Conservation (phyloP, 2,113 vertebrate species). For the Hippocampus barbouri region DNA sequence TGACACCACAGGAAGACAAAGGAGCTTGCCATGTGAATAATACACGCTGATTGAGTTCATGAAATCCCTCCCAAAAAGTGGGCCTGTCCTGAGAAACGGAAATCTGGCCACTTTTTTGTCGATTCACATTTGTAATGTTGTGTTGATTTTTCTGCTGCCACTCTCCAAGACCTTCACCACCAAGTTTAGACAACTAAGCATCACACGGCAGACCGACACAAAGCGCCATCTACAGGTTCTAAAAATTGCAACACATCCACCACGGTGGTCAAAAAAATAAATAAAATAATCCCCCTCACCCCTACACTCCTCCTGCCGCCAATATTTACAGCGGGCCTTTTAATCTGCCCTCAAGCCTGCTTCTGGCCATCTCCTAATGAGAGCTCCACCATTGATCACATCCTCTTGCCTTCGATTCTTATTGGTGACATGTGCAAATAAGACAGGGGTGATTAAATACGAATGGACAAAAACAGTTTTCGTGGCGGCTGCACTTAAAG, state of each 20-base stretch:
- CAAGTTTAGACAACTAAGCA: background rate
- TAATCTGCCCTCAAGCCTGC: slow-evolving; percentile 65
- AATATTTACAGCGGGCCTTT: slow-evolving; percentile 51
- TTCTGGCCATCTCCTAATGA: slow-evolving; percentile 64
- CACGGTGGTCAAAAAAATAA: slow-evolving; percentile 22
- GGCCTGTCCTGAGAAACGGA: background rate
- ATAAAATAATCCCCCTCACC: background rate
- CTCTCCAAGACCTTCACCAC: background rate
- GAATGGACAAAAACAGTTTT: slow-evolving; percentile 32
- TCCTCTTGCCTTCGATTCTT: slow-evolving; percentile 55
- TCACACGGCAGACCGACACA: background rate
- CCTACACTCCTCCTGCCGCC: slow-evolving; percentile 25
- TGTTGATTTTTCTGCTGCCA: background rate
- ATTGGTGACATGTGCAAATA: slow-evolving; percentile 54
- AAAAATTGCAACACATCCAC: slow-evolving; percentile 32
- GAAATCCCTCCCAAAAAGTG: background rate
- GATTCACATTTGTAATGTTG: background rate
- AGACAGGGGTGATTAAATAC: slow-evolving; percentile 53
- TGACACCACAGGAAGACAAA: too few relatives aligned
- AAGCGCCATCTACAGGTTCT: slow-evolving; percentile 11
- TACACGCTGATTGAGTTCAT: too few relatives aligned
- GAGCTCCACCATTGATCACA: slow-evolving; percentile 48
- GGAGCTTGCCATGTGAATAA: too few relatives aligned
- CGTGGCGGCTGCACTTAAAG: background rate
- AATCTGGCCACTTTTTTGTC: background rate